Evolutionary conservation across 2,797 vertebrate genomes (phyloP).

Genomic region (Aulostomus chinensis): DNA sequence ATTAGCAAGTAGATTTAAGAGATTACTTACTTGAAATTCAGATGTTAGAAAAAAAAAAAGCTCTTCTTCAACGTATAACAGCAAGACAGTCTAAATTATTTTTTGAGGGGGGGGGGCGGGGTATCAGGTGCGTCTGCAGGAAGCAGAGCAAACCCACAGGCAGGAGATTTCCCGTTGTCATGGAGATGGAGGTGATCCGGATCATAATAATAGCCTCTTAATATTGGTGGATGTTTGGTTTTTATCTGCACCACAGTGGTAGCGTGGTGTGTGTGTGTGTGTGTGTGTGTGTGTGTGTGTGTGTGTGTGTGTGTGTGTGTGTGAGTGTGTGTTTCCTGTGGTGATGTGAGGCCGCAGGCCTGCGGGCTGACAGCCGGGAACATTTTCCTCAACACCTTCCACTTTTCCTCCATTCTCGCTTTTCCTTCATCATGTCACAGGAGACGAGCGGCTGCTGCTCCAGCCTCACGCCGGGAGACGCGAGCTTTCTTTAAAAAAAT

Average conservation of each 20-base stretch:
- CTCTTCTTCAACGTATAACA: too few species aligned
- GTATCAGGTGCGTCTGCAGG: conserved; percentile 44
- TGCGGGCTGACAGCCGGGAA: conserved; percentile 40
- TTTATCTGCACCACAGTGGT: conserved; percentile 13
- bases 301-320: too few species aligned
- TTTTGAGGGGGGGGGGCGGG: background rate
- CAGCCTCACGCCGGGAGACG: background rate
- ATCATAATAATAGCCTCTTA: conserved; percentile 14
- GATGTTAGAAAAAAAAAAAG: too few species aligned
- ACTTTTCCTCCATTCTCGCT: background rate
- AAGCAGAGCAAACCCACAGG: conserved; percentile 26
- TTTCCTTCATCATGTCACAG: background rate
- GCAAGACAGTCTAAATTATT: too few species aligned
- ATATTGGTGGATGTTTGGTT: background rate
- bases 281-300: too few species aligned
- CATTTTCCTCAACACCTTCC: conserved; percentile 31
- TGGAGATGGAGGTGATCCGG: conserved; percentile 45
- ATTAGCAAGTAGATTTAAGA: too few species aligned
- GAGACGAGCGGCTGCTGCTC: too few species aligned
- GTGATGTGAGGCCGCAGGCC: conserved; percentile 40
- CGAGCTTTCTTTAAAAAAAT: too few species aligned
- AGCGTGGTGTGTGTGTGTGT: too few species aligned
- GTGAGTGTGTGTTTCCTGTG: too few species aligned
- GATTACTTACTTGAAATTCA: too few species aligned
- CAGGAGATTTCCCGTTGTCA: conserved; percentile 52